Conservation (phyloP, 2,113 vertebrate genomes). For the Stegostoma tigrinum region DNA sequence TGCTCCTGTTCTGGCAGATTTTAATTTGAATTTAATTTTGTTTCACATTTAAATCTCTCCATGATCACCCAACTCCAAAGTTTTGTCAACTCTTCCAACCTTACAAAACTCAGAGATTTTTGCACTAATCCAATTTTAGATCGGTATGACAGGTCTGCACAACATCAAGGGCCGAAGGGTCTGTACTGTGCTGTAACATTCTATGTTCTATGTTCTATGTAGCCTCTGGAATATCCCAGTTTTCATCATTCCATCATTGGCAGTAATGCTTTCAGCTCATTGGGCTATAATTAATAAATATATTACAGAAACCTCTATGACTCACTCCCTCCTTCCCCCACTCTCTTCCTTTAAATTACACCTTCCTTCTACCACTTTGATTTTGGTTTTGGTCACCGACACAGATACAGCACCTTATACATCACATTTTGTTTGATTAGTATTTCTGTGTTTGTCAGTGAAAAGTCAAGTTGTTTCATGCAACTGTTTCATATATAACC, state of each 20-base stretch:
- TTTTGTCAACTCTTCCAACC: background rate
- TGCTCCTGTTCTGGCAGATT: background rate
- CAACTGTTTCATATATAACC: background rate
- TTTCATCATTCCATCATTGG: background rate
- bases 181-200: too few relatives aligned
- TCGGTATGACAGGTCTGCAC: too few relatives aligned
- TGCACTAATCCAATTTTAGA: background rate
- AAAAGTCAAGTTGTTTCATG: background rate
- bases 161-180: too few relatives aligned
- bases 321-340: background rate
- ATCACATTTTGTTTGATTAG: background rate
- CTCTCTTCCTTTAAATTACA: background rate
- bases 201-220: too few relatives aligned
- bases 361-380: background rate
- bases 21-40: too few relatives aligned
- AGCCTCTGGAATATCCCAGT: background rate
- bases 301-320: background rate
- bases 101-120: background rate
- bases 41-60: background rate
- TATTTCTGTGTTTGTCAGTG: background rate
- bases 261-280: background rate
- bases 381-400: background rate
- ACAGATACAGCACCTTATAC: background rate
- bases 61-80: background rate
- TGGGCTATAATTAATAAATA: background rate